Conservation (phyloP, 1,140 invertebrate species). For the Chionoecetes opilio region DNA sequence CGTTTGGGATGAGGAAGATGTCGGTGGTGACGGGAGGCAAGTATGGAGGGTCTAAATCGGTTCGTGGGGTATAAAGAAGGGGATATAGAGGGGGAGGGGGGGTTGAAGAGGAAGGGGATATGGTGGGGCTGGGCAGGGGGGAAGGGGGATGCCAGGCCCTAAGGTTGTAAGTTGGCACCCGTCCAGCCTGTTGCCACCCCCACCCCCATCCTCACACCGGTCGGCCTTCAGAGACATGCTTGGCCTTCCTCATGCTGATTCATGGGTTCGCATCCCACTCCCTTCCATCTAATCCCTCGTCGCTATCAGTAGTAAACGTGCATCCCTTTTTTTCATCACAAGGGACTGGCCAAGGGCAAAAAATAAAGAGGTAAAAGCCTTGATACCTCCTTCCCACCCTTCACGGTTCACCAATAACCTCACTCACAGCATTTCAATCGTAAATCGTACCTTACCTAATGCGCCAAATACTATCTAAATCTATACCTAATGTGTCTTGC, state of each 20-base stretch:
- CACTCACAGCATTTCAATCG: too few species aligned
- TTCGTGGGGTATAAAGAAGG: neutral
- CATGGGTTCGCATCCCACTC: neutral
- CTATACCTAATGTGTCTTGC: too few species aligned
- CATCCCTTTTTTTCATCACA: too few species aligned
- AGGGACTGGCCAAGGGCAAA: too few species aligned
- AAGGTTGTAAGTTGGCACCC: slow-evolving; percentile 14
- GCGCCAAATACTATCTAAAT: too few species aligned
- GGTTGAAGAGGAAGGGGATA: neutral
- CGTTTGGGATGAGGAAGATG: neutral
- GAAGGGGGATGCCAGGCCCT: slow-evolving; percentile 28
- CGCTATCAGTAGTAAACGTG: too few species aligned
- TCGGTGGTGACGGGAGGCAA: neutral
- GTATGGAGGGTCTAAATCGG: neutral
- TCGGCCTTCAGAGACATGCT: neutral
- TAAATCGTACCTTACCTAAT: too few species aligned
- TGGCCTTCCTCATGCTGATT: neutral
- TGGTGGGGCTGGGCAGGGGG: neutral
- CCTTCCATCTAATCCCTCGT: too few species aligned
- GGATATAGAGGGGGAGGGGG: neutral
- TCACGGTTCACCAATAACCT: too few species aligned
- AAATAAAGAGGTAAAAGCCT: too few species aligned
- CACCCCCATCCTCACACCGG: neutral
- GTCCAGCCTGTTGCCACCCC: slow-evolving; percentile 40
- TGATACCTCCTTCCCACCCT: too few species aligned